These are phyloP conservation scores for Toxonevra muliebris DNA, from an alignment of 2,888 invertebrate genomes.

Conservation along the genomic window DNA sequence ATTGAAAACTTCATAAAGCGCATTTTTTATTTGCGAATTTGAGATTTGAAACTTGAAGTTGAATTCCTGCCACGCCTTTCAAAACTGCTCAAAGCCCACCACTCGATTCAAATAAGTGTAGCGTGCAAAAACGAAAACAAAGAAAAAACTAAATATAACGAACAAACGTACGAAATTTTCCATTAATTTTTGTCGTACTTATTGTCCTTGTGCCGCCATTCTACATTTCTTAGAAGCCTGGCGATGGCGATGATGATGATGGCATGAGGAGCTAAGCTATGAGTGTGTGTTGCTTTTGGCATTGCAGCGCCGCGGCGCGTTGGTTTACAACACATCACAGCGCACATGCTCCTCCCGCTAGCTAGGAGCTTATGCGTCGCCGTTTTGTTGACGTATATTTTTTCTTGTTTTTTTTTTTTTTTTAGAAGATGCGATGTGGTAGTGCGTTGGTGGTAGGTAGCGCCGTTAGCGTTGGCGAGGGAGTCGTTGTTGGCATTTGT, in stretches of 20 bases:
- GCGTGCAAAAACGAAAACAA: background rate
- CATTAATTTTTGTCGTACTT: slow-evolving; percentile 62
- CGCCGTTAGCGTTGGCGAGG: no score
- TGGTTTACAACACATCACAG: no score
- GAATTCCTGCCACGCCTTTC: no score
- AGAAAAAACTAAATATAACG: slow-evolving; percentile 39
- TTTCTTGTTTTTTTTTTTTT: slow-evolving; percentile 15
- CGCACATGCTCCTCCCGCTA: no score
- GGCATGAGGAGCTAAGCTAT: background rate
- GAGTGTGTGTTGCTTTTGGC: slow-evolving; percentile 28
- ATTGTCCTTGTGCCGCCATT: slow-evolving; percentile 41
- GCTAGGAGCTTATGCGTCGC: background rate
- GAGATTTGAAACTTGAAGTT: no score
- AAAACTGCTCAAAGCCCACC: no score
- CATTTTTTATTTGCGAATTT: no score
- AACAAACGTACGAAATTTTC: slow-evolving; percentile 44
- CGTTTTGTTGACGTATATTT: slow-evolving; percentile 22
- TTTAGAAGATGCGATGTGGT: background rate
- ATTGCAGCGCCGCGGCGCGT: slow-evolving; percentile 19
- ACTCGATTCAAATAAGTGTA: no score
- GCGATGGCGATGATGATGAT: background rate
- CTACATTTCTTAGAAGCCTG: slow-evolving; percentile 9
- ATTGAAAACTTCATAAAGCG: no score
- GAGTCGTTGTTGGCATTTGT: no score
- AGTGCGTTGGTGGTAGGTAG: no score